Conservation (phyloP, 2,113 vertebrate species). For the Eolophus roseicapilla region DNA sequence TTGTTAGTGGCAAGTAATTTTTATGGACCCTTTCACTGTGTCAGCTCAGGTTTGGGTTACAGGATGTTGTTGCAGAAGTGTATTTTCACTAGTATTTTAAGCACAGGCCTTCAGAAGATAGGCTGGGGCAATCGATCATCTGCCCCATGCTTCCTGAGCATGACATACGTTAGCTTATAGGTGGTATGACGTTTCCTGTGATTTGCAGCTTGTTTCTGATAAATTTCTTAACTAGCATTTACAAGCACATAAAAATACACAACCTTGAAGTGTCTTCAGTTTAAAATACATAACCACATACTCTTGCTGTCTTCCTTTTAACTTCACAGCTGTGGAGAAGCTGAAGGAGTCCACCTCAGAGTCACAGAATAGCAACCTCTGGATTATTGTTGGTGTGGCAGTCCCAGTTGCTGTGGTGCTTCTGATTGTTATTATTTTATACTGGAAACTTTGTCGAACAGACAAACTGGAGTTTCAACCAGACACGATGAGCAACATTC, state of each 20-base stretch:
- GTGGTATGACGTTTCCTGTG: neutral
- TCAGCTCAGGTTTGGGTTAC: neutral
- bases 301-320: neutral
- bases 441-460: slow-evolving; percentile 97
- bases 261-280: neutral
- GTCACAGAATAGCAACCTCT: slow-evolving; percentile 86
- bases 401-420: slow-evolving; percentile 88
- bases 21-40: neutral
- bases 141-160: neutral
- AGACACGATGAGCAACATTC: slow-evolving; percentile 88
- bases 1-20: neutral
- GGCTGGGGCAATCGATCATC: neutral
- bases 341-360: slow-evolving; percentile 75
- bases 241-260: neutral
- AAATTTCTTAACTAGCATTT: neutral
- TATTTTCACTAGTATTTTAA: neutral
- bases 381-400: slow-evolving; percentile 93
- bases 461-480: slow-evolving; percentile 98
- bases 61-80: neutral
- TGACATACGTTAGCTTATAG: neutral
- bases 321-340: slow-evolving; percentile 85
- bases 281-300: neutral
- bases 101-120: neutral
- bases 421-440: slow-evolving; percentile 90
- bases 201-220: neutral